Evolutionary conservation across 2,113 vertebrate genomes (phyloP).

Genomic region (Ammospiza caudacuta): DNA sequence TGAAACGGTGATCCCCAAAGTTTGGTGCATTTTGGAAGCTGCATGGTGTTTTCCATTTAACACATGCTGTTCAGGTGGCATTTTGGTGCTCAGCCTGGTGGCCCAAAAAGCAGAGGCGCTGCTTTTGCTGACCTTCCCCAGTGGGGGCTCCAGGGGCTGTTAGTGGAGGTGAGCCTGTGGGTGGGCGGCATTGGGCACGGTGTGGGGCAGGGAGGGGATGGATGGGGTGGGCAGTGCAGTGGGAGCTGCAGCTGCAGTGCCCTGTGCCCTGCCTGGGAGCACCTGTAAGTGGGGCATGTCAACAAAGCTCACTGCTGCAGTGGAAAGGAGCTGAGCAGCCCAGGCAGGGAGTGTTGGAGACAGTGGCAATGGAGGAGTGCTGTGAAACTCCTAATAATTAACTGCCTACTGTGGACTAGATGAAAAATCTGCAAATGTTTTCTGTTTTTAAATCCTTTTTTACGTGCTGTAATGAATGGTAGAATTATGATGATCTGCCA

Average conservation of each 20-base stretch:
- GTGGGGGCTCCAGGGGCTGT: neutral
- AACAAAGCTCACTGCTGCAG: neutral
- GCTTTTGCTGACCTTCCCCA: neutral
- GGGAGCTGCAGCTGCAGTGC: neutral
- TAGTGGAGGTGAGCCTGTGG: fast-evolving
- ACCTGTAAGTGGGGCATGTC: fast-evolving
- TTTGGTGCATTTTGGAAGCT: neutral
- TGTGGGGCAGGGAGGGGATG: neutral
- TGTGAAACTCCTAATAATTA: neutral
- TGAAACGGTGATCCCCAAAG: neutral
- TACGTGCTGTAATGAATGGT: neutral
- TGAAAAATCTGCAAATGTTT: neutral
- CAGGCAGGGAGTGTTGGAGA: neutral
- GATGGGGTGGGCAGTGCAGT: neutral
- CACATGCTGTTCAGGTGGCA: neutral
- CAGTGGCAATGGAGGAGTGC: neutral
- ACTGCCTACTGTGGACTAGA: fast-evolving
- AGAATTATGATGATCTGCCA: neutral
- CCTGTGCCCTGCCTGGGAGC: neutral
- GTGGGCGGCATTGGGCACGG: fast-evolving
- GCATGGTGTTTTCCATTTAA: neutral
- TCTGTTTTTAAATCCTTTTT: neutral
- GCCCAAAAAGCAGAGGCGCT: neutral
- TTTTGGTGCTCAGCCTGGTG: neutral
- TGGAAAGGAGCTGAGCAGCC: neutral